Conservation (phyloP, 2,888 invertebrate species). For the Arenicola marina region DNA sequence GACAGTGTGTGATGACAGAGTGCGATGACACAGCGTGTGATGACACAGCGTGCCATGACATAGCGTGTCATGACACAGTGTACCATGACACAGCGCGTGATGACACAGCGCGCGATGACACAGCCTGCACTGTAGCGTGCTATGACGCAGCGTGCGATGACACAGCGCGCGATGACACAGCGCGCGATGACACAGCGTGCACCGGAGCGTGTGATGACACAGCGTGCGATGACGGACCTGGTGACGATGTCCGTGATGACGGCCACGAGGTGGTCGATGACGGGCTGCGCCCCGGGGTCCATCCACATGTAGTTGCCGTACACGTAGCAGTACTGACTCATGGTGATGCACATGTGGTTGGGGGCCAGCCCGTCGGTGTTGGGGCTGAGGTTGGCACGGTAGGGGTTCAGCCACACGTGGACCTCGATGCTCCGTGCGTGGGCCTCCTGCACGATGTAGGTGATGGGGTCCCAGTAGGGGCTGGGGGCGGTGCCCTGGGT, state of each 20-base stretch:
- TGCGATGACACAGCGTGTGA: too few relatives aligned
- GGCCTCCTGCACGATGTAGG: constrained; percentile 41
- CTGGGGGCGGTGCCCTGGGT: constrained; percentile 45
- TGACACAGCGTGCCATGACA: too few relatives aligned
- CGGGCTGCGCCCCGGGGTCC: constrained; percentile 49
- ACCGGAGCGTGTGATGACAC: too few relatives aligned
- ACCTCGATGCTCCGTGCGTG: constrained; percentile 49
- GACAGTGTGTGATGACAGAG: too few relatives aligned
- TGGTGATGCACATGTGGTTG: constrained; percentile 46
- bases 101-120: too few relatives aligned
- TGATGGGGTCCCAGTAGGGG: constrained; percentile 50
- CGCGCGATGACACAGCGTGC: too few relatives aligned
- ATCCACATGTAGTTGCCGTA: constrained; percentile 50
- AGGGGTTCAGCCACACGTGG: constrained; percentile 53
- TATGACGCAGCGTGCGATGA: too few relatives aligned
- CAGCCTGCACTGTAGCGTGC: too few relatives aligned
- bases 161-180: too few relatives aligned
- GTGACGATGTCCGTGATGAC: constrained; percentile 47
- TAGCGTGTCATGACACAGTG: too few relatives aligned
- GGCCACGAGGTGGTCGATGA: constrained; percentile 40
- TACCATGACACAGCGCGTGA: too few relatives aligned
- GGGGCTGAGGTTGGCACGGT: constrained; percentile 45
- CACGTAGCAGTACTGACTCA: constrained; percentile 42
- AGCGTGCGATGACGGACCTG: constrained; percentile 43
- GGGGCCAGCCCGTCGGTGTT: constrained; percentile 41